Percentiles rank a stretch among this genome's conserved stretches.
These are phyloP conservation scores for Amblyopsis rosae DNA, from an alignment of 2,113 vertebrate species.

Conservation along the genomic window DNA sequence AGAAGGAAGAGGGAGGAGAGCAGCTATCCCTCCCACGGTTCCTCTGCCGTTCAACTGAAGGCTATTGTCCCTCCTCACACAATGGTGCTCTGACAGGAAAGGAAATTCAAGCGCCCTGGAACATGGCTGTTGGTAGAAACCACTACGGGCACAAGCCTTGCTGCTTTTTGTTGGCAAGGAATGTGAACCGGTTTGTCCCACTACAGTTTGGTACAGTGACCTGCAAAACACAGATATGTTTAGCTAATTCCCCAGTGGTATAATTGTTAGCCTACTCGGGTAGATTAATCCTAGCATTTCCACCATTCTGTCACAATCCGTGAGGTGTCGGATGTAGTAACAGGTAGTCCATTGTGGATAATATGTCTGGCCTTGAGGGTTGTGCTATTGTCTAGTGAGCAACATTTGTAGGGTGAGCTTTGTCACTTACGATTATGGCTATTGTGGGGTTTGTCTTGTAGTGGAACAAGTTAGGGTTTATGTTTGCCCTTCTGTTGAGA, in stretches of 20 bases:
- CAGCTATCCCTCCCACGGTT: slow-evolving; percentile 28
- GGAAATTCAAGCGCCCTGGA: slow-evolving; percentile 40
- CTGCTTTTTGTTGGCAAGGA: slow-evolving; percentile 9
- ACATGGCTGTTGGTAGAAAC: slow-evolving; percentile 42
- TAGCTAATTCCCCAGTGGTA: too few species aligned
- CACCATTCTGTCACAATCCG: background rate
- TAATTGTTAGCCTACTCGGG: background rate
- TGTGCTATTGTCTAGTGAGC: background rate
- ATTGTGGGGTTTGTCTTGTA: slow-evolving; percentile 29
- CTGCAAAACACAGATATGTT: background rate
- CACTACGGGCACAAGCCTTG: background rate
- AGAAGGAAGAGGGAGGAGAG: slow-evolving; percentile 22
- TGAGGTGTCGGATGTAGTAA: slow-evolving; percentile 5
- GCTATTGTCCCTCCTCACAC: slow-evolving; percentile 41
- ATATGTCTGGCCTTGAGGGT: slow-evolving; percentile 34
- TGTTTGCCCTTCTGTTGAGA: slow-evolving; percentile 5
- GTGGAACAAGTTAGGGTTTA: slow-evolving; percentile 10
- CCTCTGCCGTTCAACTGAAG: slow-evolving; percentile 30
- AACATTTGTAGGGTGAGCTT: slow-evolving; percentile 30
- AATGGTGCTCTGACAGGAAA: slow-evolving; percentile 29
- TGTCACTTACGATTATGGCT: slow-evolving; percentile 22
- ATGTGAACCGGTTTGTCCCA: slow-evolving; percentile 28
- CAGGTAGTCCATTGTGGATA: slow-evolving; percentile 26
- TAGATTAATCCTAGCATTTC: background rate
- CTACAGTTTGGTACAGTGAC: slow-evolving; percentile 12